Conservation (phyloP, 2,888 invertebrate genomes). For the Athetis lepigone region DNA sequence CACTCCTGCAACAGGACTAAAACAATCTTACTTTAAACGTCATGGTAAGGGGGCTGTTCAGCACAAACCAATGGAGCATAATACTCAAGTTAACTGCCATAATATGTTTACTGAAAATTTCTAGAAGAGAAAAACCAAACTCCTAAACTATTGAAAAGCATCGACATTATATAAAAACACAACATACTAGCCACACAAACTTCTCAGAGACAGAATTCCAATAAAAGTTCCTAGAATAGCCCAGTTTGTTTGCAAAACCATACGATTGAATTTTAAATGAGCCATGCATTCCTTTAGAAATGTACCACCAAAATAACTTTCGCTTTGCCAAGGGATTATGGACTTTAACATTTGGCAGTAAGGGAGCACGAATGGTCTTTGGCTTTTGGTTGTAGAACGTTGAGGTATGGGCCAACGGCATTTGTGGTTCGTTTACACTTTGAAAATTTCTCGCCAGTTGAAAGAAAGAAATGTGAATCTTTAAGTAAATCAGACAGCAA, state of each 20-base stretch:
- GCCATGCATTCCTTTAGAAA: slow-evolving; percentile 59
- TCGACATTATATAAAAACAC: slow-evolving; percentile 13
- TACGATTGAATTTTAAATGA: slow-evolving; percentile 69
- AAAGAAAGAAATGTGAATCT: too few species aligned
- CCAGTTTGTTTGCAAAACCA: slow-evolving; percentile 51
- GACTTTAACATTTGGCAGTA: slow-evolving; percentile 14
- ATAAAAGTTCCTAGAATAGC: slow-evolving; percentile 57
- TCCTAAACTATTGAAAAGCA: slow-evolving; percentile 9
- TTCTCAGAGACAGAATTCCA: slow-evolving; percentile 46
- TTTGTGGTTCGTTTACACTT: slow-evolving; percentile 14
- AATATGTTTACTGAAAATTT: too few species aligned
- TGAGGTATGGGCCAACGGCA: slow-evolving; percentile 3
- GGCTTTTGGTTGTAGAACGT: slow-evolving; percentile 9
- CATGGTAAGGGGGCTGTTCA: too few species aligned
- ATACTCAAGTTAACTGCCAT: too few species aligned
- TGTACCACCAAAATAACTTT: slow-evolving; percentile 18
- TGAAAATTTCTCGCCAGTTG: neutral
- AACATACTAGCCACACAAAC: slow-evolving; percentile 2
- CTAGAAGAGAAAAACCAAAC: neutral
- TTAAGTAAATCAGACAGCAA: neutral
- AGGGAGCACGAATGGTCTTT: neutral
- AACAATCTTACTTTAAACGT: too few species aligned
- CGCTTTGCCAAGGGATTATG: slow-evolving; percentile 13
- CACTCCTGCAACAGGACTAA: too few species aligned
- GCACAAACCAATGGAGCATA: too few species aligned